These are phyloP conservation scores for Anguilla anguilla DNA, from an alignment of 2,797 vertebrate genomes.

Conservation along the genomic window DNA sequence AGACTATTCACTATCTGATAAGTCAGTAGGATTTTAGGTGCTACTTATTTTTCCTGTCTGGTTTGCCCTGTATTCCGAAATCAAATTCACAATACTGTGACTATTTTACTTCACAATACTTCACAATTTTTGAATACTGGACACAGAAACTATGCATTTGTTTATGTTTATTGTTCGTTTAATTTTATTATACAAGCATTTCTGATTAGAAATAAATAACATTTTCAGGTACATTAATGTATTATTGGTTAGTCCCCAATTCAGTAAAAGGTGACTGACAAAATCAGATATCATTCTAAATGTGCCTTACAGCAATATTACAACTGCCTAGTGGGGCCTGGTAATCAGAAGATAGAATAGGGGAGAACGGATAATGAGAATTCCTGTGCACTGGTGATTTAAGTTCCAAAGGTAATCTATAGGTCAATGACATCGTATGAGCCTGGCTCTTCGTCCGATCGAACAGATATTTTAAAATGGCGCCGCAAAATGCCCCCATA, in stretches of 20 bases:
- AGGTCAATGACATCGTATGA: slow-evolving; percentile 73
- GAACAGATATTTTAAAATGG: slow-evolving; percentile 88
- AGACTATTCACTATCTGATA: neutral
- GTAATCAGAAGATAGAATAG: slow-evolving; percentile 21
- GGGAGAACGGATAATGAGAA: slow-evolving; percentile 40
- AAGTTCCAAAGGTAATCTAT: slow-evolving; percentile 64
- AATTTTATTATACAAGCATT: slow-evolving; percentile 71
- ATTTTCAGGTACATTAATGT: slow-evolving; percentile 14
- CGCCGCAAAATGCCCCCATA: slow-evolving; percentile 90
- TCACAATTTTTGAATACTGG: neutral
- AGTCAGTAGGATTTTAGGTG: neutral
- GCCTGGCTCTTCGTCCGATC: slow-evolving; percentile 83
- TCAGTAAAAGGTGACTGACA: slow-evolving; percentile 38
- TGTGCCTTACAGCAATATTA: slow-evolving; percentile 16
- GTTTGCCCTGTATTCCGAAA: neutral
- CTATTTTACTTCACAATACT: too few relatives aligned
- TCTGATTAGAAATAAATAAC: slow-evolving; percentile 56
- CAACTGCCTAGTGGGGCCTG: slow-evolving; percentile 18
- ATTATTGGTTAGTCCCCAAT: slow-evolving; percentile 45
- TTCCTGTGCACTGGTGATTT: slow-evolving; percentile 49
- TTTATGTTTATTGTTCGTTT: slow-evolving; percentile 29
- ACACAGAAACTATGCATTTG: slow-evolving; percentile 9
- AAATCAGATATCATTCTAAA: slow-evolving; percentile 27
- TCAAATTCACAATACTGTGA: neutral
- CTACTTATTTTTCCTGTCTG: neutral